Conservation (phyloP, 2,113 vertebrate species). For the Spilogale gracilis region DNA sequence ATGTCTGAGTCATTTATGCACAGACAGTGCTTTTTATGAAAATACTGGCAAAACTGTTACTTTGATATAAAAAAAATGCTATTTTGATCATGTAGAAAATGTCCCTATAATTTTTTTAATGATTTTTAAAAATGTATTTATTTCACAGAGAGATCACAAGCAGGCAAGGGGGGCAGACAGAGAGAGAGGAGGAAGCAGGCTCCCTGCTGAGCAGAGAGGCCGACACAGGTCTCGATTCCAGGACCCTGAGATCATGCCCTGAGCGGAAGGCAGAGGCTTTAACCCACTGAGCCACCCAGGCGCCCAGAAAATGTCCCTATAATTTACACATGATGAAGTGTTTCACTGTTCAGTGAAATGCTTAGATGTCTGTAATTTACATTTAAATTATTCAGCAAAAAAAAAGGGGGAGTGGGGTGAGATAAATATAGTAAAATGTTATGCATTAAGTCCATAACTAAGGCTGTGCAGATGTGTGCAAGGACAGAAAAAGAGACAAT, state of each 20-base stretch:
- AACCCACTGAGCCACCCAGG: too few relatives aligned
- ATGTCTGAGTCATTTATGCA: background rate
- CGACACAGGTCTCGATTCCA: too few relatives aligned
- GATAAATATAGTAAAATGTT: background rate
- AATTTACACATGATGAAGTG: background rate
- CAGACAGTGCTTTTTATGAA: background rate
- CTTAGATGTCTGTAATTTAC: background rate
- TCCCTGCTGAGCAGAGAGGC: too few relatives aligned
- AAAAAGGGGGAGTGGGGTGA: background rate
- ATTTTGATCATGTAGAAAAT: background rate
- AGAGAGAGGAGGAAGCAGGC: too few relatives aligned
- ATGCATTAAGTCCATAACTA: background rate
- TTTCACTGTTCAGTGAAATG: background rate
- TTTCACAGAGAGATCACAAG: too few relatives aligned
- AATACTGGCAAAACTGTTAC: background rate
- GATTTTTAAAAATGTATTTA: too few relatives aligned
- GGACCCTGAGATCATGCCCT: too few relatives aligned
- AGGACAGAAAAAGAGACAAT: background rate
- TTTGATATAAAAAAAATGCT: background rate
- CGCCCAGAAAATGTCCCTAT: background rate
- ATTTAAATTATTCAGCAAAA: background rate
- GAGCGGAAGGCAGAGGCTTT: too few relatives aligned
- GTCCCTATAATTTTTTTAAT: background rate
- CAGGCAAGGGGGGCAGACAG: too few relatives aligned
- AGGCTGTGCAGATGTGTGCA: background rate